phyloP scores from a whole-genome alignment of 1,140 invertebrate genomes.

The Scaptomyza hsui region DNA sequence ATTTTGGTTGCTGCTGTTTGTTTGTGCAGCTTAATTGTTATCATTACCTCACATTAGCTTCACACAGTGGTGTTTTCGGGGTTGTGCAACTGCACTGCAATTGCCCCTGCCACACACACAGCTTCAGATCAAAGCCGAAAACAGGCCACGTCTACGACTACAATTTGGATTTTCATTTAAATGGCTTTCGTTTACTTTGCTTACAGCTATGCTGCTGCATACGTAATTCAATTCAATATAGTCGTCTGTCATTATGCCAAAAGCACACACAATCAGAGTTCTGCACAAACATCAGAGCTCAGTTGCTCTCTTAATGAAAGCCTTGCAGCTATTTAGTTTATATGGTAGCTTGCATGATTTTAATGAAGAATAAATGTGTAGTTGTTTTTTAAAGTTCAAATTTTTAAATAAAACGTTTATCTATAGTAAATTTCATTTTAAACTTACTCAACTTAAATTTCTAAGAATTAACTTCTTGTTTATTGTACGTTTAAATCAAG shows the following conservation, averaged over 20 bases:
- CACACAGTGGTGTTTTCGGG: slow-evolving; percentile 60
- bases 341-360: background rate
- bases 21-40: slow-evolving; percentile 76
- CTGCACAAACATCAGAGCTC: slow-evolving; percentile 7
- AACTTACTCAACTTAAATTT: no score
- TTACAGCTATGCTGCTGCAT: slow-evolving; percentile 50
- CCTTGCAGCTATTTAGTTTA: background rate
- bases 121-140: slow-evolving; percentile 50
- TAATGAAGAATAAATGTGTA: background rate
- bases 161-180: slow-evolving; percentile 63
- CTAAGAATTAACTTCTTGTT: no score
- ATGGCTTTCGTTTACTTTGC: slow-evolving; percentile 63
- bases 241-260: slow-evolving; percentile 37
- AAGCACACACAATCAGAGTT: slow-evolving; percentile 32
- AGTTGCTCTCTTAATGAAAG: slow-evolving; percentile 29
- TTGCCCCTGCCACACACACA: slow-evolving; percentile 19
- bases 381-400: no score
- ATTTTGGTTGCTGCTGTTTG: slow-evolving; percentile 38
- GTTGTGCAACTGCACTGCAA: slow-evolving; percentile 61
- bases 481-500: no score
- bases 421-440: no score
- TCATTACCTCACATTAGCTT: slow-evolving; percentile 78
- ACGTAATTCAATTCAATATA: slow-evolving; percentile 69
- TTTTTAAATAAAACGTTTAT: no score
- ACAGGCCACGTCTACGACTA: slow-evolving; percentile 16